Base-by-base conservation (phyloP, 2,797 vertebrate genomes). In the Euthynnus affinis region DNA sequence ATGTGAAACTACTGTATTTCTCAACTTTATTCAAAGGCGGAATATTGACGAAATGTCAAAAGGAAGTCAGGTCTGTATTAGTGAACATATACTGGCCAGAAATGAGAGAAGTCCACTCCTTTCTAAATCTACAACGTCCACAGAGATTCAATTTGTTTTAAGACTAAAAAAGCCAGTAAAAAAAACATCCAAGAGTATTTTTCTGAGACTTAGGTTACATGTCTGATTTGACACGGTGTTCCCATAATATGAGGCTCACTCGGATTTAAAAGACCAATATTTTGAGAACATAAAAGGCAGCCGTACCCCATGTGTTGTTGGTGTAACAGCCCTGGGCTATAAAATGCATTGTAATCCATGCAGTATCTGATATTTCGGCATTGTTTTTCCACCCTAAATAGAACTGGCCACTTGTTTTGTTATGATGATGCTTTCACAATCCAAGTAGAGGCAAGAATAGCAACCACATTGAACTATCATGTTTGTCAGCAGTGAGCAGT, bases 351-450 rank as follows among this genome's bases (percentile, higher is more conserved):
- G 20, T n/a, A 78, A 76, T 61, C 61, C 37, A 10, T 69, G 58
- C 20, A 76, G 72, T 73, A 77, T 75, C 15, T 67, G 29, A 80
- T 75, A 80, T 69, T 56, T 22, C 15, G 59, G 73, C 62, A 76
- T 76, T 87, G 60, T 78, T 85, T 86, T 82, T 56, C 63, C 77
- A 61, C 68, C 73, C 42, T 34, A 66, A 87, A 85, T 80, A 82
- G 73, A 89, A 81, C 49, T 42, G 23, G 53, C 49, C 57, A 32
- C 63, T 71, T 79, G 56, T 83, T 91, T 89, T 90, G 83, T 86
- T 88, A 10, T 61, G 77, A 77, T 71, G 65, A 29, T 51, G n/a
- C n/a, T 82, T 81, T 64, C 27, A 12, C 67, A 87, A 84, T 64
- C 48, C 46, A 80, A 79, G 58, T 8, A 61, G 53, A 82, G 25